Conservation (phyloP, 2,888 invertebrate species). For the Nymphalis c-album region DNA sequence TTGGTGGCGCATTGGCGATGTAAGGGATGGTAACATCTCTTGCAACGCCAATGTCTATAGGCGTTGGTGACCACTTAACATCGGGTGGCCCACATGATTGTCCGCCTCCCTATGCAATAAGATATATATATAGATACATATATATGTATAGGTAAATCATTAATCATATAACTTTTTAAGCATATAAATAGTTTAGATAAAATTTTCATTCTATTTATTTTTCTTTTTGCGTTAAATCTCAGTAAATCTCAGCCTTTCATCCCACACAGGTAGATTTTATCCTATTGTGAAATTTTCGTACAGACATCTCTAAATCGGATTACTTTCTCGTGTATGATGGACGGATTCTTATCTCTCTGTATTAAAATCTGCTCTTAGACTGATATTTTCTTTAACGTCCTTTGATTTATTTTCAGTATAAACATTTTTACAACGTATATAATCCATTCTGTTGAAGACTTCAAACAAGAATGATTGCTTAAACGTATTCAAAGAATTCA, state of each 20-base stretch:
- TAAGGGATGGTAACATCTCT: no score
- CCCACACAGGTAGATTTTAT: slow-evolving; percentile 4
- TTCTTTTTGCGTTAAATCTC: background rate
- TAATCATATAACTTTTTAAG: no score
- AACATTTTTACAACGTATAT: background rate
- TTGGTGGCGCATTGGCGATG: no score
- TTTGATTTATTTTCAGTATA: background rate
- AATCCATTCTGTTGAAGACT: background rate
- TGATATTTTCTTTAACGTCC: background rate
- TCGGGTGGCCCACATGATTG: no score
- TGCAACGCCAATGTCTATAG: no score
- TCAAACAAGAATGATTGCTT: no score
- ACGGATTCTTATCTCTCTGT: slow-evolving; percentile 7
- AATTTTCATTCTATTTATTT: background rate
- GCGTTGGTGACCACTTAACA: no score
- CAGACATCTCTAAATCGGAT: slow-evolving; percentile 3
- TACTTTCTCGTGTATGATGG: background rate
- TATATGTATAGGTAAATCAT: no score
- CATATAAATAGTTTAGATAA: background rate
- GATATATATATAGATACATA: no score
- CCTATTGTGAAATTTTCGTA: slow-evolving; percentile 1
- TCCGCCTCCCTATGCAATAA: no score
- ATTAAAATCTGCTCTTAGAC: background rate
- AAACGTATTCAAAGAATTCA: no score
- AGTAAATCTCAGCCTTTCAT: background rate